These are phyloP conservation scores for Litocranius walleri DNA, from an alignment of 2,113 vertebrate genomes.

Conservation along the genomic window DNA sequence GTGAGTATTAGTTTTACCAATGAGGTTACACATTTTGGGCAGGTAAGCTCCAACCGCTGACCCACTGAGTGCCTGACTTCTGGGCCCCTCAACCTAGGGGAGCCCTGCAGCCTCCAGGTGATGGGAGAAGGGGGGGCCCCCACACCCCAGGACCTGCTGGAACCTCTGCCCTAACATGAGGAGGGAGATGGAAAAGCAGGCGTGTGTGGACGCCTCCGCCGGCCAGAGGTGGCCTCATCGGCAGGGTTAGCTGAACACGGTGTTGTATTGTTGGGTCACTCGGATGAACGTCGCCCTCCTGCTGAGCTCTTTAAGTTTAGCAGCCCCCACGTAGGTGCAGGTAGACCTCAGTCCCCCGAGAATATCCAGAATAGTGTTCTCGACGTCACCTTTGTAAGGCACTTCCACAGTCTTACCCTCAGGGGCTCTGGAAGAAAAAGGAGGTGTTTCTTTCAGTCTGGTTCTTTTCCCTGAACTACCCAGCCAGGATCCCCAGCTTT, in stretches of 20 bases:
- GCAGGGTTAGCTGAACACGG: constrained; percentile 86
- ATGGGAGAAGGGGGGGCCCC: neutral
- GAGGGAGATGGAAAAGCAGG: neutral
- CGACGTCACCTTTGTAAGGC: constrained; percentile 91
- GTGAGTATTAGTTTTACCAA: neutral
- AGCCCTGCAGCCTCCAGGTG: neutral
- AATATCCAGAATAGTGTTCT: constrained; percentile 93
- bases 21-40: constrained; percentile 3
- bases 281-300: constrained; percentile 96
- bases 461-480: neutral
- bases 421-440: constrained; percentile 85
- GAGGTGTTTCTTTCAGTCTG: neutral
- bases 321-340: constrained; percentile 97
- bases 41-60: neutral
- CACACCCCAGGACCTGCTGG: neutral
- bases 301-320: constrained; percentile 97
- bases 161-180: neutral
- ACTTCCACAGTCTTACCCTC: constrained; percentile 96
- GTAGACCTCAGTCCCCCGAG: constrained; percentile 95
- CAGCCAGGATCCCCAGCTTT: neutral
- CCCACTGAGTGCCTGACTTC: neutral
- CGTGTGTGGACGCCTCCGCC: neutral
- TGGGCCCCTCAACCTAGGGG: neutral
- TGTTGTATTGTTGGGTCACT: constrained; percentile 95
- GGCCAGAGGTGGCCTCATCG: neutral